Evolutionary conservation across 2,797 vertebrate species (phyloP).

Genomic region (Pteropus rufus): DNA sequence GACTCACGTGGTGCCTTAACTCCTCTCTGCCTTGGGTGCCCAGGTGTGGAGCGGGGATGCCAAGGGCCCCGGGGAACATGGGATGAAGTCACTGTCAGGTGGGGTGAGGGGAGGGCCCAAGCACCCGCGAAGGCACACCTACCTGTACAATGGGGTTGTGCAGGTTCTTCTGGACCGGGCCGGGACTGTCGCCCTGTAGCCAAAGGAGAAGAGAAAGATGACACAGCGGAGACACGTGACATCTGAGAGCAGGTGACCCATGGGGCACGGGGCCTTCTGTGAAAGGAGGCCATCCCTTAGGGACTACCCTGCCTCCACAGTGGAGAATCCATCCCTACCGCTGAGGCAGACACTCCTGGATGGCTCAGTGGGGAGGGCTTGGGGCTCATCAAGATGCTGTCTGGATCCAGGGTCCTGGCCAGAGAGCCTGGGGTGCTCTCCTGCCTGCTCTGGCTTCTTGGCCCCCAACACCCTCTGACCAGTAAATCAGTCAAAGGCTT

Average conservation of each 20-base stretch:
- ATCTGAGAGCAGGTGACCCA: fast-evolving
- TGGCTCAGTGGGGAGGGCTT: not conserved
- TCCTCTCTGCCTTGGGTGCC: not conserved
- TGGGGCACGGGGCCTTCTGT: not conserved
- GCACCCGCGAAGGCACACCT: not conserved
- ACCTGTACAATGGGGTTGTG: slow-evolving; percentile 88
- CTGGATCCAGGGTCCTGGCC: not conserved
- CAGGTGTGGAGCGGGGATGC: not conserved
- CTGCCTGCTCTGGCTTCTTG: not conserved
- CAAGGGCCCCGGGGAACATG: not conserved
- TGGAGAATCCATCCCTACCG: not conserved
- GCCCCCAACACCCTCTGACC: not conserved
- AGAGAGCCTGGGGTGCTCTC: not conserved
- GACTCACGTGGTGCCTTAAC: not conserved
- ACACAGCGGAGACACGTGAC: not conserved
- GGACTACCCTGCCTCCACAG: not conserved
- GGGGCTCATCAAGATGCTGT: not conserved
- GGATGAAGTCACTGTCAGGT: not conserved
- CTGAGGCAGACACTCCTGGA: not conserved
- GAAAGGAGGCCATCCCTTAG: not conserved
- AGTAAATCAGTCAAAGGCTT: not conserved
- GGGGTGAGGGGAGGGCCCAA: not conserved
- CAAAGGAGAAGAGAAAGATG: slow-evolving; percentile 64
- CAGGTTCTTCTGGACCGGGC: slow-evolving; percentile 87
- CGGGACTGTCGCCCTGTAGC: slow-evolving; percentile 84